Evolutionary conservation across 2,113 vertebrate genomes (phyloP).

Genomic region (Engraulis encrasicolus): DNA sequence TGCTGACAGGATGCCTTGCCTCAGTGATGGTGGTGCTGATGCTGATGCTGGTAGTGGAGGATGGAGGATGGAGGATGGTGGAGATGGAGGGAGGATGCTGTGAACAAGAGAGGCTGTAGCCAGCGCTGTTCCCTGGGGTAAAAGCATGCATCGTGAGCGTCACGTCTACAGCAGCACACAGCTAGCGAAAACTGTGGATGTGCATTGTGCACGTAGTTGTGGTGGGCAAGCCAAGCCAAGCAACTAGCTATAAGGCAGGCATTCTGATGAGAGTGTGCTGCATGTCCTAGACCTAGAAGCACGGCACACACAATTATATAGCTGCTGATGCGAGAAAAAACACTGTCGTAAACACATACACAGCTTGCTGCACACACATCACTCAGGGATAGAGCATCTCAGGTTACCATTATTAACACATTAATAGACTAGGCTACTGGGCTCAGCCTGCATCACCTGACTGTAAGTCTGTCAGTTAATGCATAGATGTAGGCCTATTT

Average conservation of each 20-base stretch:
- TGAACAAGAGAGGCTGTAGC: neutral
- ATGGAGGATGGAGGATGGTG: neutral
- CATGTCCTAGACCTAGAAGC: neutral
- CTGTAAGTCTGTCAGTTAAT: neutral
- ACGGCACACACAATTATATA: neutral
- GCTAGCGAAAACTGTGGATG: neutral
- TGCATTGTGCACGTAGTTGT: neutral
- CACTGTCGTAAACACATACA: conserved; percentile 24
- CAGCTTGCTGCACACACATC: neutral
- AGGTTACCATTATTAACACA: neutral
- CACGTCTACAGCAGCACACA: neutral
- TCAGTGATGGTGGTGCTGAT: too few species aligned
- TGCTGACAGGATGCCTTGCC: conserved; percentile 5
- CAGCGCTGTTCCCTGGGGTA: neutral
- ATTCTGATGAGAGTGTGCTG: too few species aligned
- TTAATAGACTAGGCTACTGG: neutral
- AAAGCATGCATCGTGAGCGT: neutral
- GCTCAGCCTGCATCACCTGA: neutral
- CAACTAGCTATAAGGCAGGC: too few species aligned
- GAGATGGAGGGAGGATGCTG: neutral
- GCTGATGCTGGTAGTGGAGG: neutral
- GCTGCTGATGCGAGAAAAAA: neutral
- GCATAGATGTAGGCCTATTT: neutral
- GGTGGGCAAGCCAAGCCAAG: neutral
- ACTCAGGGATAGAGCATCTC: neutral